Evolutionary conservation across 2,797 vertebrate species (phyloP).

Genomic region (Basileuterus tristriatus): DNA sequence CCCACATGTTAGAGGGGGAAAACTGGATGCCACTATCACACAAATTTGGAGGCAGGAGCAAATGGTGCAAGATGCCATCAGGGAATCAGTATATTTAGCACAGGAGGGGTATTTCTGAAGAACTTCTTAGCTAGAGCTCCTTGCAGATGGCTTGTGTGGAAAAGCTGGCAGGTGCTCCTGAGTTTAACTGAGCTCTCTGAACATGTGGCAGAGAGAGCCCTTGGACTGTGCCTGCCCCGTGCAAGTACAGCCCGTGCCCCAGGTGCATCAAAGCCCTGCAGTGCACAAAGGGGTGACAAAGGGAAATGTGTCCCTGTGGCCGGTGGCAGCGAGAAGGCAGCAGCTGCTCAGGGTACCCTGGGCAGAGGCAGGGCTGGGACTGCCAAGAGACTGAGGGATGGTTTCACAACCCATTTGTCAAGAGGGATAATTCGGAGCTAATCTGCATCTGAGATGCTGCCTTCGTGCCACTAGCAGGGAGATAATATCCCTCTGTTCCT

Average conservation of each 20-base stretch:
- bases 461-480: neutral
- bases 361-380: neutral
- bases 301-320: neutral
- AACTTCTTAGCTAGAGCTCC: neutral
- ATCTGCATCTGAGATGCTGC: neutral
- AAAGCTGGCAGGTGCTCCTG: neutral
- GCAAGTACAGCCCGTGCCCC: neutral
- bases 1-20: slow-evolving; percentile 6
- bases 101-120: neutral
- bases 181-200: neutral
- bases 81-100: neutral
- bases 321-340: neutral
- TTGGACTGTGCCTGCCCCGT: neutral
- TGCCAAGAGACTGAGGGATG: neutral
- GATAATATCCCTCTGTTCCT: neutral
- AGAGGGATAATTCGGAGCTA: neutral
- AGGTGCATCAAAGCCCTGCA: neutral
- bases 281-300: neutral
- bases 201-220: neutral
- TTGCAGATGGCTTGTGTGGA: neutral
- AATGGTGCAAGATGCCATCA: neutral
- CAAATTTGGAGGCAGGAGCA: neutral
- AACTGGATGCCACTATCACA: neutral
- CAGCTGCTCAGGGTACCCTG: neutral
- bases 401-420: slow-evolving; percentile 15